phyloP scores from a whole-genome alignment of 2,113 vertebrate genomes.

The Rostratula benghalensis region DNA sequence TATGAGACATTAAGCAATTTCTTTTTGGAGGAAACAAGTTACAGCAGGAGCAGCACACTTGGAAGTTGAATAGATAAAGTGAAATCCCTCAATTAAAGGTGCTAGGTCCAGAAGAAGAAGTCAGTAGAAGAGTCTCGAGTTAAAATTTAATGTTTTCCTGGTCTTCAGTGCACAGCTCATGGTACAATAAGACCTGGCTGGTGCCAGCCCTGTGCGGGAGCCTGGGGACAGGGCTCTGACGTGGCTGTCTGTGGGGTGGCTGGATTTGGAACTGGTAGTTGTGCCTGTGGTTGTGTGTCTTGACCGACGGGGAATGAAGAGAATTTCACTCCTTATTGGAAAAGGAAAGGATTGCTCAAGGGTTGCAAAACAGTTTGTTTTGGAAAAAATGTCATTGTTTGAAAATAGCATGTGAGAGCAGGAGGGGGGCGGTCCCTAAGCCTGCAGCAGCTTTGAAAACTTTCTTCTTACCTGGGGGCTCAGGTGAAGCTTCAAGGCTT shows the following conservation, averaged over 20 bases:
- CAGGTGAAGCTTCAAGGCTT: not conserved
- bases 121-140: not conserved
- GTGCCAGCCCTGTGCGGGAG: not conserved
- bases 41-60: not conserved
- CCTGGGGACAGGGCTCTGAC: not conserved
- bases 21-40: not conserved
- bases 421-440: not conserved
- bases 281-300: not conserved
- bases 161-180: not conserved
- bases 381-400: slow-evolving; percentile 34
- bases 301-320: not conserved
- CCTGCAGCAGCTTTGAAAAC: not conserved
- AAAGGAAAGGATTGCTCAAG: slow-evolving; percentile 33
- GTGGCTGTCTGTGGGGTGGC: not conserved
- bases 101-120: not conserved
- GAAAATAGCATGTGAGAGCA: not conserved
- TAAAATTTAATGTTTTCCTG: slow-evolving; percentile 4
- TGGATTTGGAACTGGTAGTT: slow-evolving; percentile 18
- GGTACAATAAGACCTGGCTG: not conserved
- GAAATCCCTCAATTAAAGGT: not conserved
- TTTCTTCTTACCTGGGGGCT: not conserved
- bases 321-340: slow-evolving; percentile 43
- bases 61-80: not conserved
- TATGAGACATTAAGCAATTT: not conserved
- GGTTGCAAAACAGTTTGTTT: slow-evolving; percentile 34